A percentile compares a stretch with the other conserved stretches of the same genome.
These are phyloP conservation scores for Diploscapter pachys DNA, from an alignment of 1,140 invertebrate species.

Conservation along the genomic window DNA sequence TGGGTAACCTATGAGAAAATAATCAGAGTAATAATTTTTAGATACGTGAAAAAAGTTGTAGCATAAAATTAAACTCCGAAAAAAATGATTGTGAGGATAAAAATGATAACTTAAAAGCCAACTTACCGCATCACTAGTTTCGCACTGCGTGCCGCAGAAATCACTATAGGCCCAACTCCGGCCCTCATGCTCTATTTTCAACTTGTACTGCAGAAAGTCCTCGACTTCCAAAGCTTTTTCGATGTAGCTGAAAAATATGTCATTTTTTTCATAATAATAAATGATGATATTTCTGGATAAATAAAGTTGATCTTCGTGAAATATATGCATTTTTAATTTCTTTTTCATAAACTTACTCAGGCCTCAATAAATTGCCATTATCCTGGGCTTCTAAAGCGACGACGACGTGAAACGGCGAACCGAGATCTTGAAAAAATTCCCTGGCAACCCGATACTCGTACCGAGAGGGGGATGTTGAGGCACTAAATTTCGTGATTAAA, in stretches of 20 bases:
- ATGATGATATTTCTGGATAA: no score
- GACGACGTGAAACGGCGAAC: conserved; percentile 53
- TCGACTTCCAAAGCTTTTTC: conserved; percentile 54
- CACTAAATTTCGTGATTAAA: conserved; percentile 22
- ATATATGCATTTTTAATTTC: neutral
- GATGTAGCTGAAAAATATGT: conserved; percentile 45
- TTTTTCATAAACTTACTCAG: conserved; percentile 26
- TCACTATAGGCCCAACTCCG: conserved; percentile 50
- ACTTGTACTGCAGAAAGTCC: conserved; percentile 54
- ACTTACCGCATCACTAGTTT: conserved; percentile 51
- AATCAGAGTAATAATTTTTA: no score
- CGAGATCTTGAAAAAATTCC: conserved; percentile 57
- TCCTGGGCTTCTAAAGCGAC: conserved; percentile 52
- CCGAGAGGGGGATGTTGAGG: conserved; percentile 54
- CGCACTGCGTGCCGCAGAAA: conserved; percentile 58
- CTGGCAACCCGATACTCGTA: conserved; percentile 50
- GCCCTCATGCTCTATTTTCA: conserved; percentile 51
- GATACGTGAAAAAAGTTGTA: no score
- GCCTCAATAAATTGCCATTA: conserved; percentile 47
- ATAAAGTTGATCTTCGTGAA: neutral
- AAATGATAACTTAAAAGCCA: no score
- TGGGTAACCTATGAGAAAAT: neutral
- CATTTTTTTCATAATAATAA: no score
- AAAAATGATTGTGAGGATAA: no score
- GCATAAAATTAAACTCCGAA: no score